phyloP scores from a whole-genome alignment of 2,113 vertebrate species.

The Aspiorhynchus laticeps region DNA sequence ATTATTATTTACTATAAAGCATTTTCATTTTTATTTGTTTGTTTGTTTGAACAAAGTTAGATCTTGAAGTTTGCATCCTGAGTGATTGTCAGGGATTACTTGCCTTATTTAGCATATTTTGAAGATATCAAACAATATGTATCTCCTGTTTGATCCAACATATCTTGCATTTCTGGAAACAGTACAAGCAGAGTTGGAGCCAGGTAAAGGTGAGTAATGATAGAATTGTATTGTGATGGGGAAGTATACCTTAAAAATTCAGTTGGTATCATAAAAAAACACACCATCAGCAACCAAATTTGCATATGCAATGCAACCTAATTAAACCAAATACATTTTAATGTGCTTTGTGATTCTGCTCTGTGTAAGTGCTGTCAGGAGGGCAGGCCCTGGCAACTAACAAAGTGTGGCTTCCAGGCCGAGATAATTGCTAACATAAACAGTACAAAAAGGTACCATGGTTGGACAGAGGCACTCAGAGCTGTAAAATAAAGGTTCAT shows the following conservation, averaged over 20 bases:
- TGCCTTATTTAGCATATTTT: neutral
- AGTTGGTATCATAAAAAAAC: neutral
- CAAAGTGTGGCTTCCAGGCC: conserved; percentile 11
- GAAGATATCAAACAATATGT: neutral
- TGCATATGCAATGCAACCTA: conserved; percentile 62
- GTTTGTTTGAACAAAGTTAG: too few species aligned
- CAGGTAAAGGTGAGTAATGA: neutral
- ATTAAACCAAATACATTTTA: conserved; percentile 70
- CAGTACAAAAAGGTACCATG: neutral
- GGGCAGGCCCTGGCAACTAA: conserved; percentile 18
- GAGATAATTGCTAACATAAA: conserved; percentile 43
- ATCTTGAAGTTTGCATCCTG: too few species aligned
- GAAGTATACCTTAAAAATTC: neutral
- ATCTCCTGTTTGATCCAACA: neutral
- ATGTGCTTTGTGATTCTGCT: conserved; percentile 56
- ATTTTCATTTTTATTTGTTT: too few species aligned
- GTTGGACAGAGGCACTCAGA: neutral
- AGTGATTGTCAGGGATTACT: neutral
- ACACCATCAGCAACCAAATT: conserved; percentile 25
- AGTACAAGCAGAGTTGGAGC: neutral
- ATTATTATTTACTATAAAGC: too few species aligned
- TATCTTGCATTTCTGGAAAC: conserved; percentile 9
- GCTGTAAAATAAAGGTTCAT: conserved; percentile 48
- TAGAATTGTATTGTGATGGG: neutral
- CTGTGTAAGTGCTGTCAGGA: conserved; percentile 62